phyloP scores from a whole-genome alignment of 2,113 vertebrate genomes.

The Phyllostomus discolor region DNA sequence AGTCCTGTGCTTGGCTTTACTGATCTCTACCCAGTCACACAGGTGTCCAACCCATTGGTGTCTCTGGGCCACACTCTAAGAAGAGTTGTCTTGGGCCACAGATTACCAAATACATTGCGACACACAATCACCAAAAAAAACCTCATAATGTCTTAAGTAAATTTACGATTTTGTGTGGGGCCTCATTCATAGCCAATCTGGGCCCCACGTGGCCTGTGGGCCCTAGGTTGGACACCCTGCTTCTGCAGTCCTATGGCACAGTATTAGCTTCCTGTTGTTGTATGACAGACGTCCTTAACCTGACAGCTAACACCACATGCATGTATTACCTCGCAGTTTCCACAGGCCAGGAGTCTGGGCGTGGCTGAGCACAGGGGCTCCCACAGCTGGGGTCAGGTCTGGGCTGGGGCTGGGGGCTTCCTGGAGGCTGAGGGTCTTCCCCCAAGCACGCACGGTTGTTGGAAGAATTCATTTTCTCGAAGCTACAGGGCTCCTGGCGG shows the following conservation, averaged over 20 bases:
- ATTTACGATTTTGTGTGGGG: too few species aligned
- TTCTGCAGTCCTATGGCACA: background rate
- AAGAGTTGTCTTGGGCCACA: too few species aligned
- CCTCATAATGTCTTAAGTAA: too few species aligned
- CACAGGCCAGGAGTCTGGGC: background rate
- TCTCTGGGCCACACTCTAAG: too few species aligned
- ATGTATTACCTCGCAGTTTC: background rate
- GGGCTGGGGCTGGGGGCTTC: background rate
- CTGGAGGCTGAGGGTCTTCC: background rate
- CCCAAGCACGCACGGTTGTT: background rate
- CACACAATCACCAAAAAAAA: too few species aligned
- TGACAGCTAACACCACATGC: background rate
- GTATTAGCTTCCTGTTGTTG: background rate
- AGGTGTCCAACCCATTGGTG: too few species aligned
- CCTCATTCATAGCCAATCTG: too few species aligned
- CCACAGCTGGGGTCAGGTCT: background rate
- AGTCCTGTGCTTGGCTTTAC: background rate
- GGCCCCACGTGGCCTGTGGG: too few species aligned
- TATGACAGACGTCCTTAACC: background rate
- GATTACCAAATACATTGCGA: too few species aligned
- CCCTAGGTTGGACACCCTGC: too few species aligned
- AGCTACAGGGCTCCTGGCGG: background rate
- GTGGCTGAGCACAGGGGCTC: rapidly evolving
- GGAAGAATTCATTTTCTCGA: background rate
- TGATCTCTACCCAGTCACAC: too few species aligned